Conservation (phyloP, 2,888 invertebrate species). For the Choreutis nemorana region DNA sequence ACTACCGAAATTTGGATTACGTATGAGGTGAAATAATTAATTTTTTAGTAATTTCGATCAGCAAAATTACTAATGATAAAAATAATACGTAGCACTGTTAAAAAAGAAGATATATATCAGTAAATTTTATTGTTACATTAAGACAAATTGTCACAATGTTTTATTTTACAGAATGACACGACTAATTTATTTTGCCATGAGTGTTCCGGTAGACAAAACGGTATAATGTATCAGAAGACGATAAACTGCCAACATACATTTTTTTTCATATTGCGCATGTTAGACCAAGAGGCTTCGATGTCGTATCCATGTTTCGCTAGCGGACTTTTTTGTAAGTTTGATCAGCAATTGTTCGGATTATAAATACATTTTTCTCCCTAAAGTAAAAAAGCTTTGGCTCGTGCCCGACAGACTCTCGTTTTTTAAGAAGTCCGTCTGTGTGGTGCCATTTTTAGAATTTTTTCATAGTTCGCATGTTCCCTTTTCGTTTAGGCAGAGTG, state of each 20-base stretch:
- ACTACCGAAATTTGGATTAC: no score
- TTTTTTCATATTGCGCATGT: not conserved
- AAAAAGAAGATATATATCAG: no score
- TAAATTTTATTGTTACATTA: no score
- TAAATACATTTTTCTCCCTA: constrained; percentile 25
- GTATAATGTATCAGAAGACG: not conserved
- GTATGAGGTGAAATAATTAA: no score
- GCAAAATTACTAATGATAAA: no score
- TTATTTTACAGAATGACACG: no score
- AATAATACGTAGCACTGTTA: no score
- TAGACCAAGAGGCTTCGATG: not conserved
- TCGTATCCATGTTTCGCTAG: constrained; percentile 25
- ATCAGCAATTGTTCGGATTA: constrained; percentile 50
- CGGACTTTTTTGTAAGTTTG: constrained; percentile 50
- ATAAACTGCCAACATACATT: not conserved
- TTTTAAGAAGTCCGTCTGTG: constrained; percentile 42
- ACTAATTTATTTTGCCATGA: no score
- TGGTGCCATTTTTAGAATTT: constrained; percentile 29
- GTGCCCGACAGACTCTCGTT: constrained; percentile 50
- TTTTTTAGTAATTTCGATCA: no score
- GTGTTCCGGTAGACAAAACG: not conserved
- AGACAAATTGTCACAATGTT: no score
- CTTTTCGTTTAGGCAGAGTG: constrained; percentile 36
- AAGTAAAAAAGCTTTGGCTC: constrained; percentile 39
- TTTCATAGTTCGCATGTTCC: no score